Evolutionary conservation across 1,140 invertebrate genomes (phyloP).

Genomic region (Drosophila paulistorum): DNA sequence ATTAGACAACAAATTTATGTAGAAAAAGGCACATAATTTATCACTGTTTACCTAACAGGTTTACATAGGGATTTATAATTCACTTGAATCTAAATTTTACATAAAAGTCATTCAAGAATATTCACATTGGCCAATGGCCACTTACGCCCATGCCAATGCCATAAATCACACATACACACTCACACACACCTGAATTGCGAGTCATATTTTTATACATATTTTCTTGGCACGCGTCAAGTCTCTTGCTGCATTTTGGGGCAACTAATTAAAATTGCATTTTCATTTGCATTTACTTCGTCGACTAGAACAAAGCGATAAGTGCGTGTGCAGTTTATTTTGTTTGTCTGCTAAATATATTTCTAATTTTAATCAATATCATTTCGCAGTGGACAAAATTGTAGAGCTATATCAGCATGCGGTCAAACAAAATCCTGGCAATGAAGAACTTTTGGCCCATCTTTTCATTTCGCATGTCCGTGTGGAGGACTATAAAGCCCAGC

Average conservation of each 20-base stretch:
- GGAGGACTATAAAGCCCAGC: conserved; percentile 95
- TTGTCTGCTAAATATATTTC: conserved; percentile 24
- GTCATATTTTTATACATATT: conserved; percentile 64
- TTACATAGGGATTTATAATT: too few relatives aligned
- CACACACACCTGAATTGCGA: conserved; percentile 26
- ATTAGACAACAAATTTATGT: too few relatives aligned
- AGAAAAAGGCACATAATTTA: too few relatives aligned
- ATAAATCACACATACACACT: neutral
- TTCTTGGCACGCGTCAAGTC: conserved; percentile 63
- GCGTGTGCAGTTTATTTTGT: conserved; percentile 43
- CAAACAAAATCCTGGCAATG: conserved; percentile 92
- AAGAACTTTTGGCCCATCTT: conserved; percentile 95
- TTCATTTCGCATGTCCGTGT: conserved; percentile 98
- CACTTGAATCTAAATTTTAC: neutral
- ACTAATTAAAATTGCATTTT: conserved; percentile 60
- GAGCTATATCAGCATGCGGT: conserved; percentile 94
- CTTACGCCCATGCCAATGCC: conserved; percentile 3
- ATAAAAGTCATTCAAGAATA: neutral
- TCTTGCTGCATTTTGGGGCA: conserved; percentile 14
- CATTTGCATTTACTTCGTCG: conserved; percentile 58
- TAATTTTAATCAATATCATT: conserved; percentile 48
- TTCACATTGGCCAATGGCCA: neutral
- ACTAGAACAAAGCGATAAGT: conserved; percentile 31
- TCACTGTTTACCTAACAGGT: too few relatives aligned
- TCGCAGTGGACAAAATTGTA: conserved; percentile 93